A percentile compares a stretch with the other conserved stretches of the same genome.
phyloP scores from a whole-genome alignment of 2,888 invertebrate genomes.

The Bembecia ichneumoniformis region DNA sequence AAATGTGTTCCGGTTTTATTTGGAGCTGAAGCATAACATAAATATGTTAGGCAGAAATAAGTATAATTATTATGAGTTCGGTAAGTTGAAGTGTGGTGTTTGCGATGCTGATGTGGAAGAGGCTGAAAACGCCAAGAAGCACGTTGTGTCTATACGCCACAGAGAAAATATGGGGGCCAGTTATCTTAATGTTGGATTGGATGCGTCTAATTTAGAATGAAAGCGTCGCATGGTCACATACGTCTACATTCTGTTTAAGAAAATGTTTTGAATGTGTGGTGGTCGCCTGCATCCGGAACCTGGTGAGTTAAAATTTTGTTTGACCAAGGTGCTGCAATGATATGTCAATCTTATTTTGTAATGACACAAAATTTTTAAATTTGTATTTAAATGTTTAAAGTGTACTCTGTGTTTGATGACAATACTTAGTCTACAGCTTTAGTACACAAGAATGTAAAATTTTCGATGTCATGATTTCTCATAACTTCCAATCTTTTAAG shows the following conservation, averaged over 20 bases:
- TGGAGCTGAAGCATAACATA: conserved; percentile 60
- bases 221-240: conserved; percentile 16
- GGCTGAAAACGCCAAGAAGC: conserved; percentile 55
- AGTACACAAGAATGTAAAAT: too few relatives aligned
- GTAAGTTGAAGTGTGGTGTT: conserved; percentile 52
- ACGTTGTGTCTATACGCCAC: conserved; percentile 52
- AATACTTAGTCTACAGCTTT: too few relatives aligned
- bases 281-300: too few relatives aligned
- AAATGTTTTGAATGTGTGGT: too few relatives aligned
- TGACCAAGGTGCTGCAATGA: too few relatives aligned
- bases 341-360: too few relatives aligned
- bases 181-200: conserved; percentile 46
- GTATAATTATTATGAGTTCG: conserved; percentile 55
- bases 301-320: too few relatives aligned
- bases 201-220: conserved; percentile 47
- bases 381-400: too few relatives aligned
- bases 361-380: too few relatives aligned
- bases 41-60: conserved; percentile 56
- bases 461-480: too few relatives aligned
- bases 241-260: background rate
- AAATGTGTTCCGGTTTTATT: conserved; percentile 56
- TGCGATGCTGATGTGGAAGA: conserved; percentile 49
- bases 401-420: too few relatives aligned
- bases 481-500: too few relatives aligned
- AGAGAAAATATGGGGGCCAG: conserved; percentile 64